Base-by-base conservation (phyloP, 35 echinoderm and acorn worm genomes). In the Apostichopus parvimensis region DNA sequence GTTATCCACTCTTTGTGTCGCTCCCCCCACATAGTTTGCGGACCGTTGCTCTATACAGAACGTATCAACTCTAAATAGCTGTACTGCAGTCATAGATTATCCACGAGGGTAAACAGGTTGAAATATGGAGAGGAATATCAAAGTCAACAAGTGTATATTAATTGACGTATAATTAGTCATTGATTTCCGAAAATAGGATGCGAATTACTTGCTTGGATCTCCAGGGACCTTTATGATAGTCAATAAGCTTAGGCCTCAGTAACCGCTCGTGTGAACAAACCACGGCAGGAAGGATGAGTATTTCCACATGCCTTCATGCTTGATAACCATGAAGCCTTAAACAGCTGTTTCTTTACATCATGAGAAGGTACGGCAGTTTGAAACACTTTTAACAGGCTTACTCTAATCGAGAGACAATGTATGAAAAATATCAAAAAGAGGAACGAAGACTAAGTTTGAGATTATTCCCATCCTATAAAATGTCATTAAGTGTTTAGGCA, bases 91-190 rank as follows among this genome's bases (percentile, higher is more conserved):
- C 1, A 45, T 45, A 45, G 34, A 68, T 68, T 54, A 14, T 9
- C 17, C 79, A 82, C 79, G 9, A 54, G 34, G 9, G 79, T 54
- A 82, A 82, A 82, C 55, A 56, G 6, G 9, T 82, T 7, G 4
- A 82, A 4, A 55, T 82, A 2, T 53, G n/a, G 10, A n/a, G 14
- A 53, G 18, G 79, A 82, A 53, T 68, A 68, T 55, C 54, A 53
- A 10, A 82, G 45, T 82, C 79, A 82, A 56, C 14, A 82, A 82
- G 55, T 7, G 55, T 82, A 6, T n/a, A 56, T 56, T 54, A 55
- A 82, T 56, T 55, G 79, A 10, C 79, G 17, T 25, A 34, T 82
- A 82, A 82, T 82, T 82, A 56, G 28, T 55, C 45, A 82, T 82
- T 82, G 79, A 15, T 55, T 82, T 82, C 79, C 79, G 28, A 55